Evolutionary conservation across 2,888 invertebrate genomes (phyloP).

Genomic region (Aproaerema taeniolella): DNA sequence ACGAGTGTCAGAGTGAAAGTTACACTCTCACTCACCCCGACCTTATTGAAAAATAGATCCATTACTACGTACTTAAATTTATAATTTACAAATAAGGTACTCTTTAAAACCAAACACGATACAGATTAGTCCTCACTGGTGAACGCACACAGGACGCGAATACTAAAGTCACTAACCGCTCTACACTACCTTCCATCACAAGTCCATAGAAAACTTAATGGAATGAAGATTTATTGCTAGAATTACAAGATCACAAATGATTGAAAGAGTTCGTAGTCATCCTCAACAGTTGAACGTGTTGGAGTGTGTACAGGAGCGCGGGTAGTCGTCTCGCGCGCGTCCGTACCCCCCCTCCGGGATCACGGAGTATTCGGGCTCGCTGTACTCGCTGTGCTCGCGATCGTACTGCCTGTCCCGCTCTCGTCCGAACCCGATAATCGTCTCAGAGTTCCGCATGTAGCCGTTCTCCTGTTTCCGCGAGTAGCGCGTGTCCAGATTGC

Average conservation of each 20-base stretch:
- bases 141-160: slow-evolving; percentile 47
- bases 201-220: slow-evolving; percentile 66
- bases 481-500: slow-evolving; percentile 69
- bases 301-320: slow-evolving; percentile 64
- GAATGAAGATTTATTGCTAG: slow-evolving; percentile 78
- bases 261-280: slow-evolving; percentile 41
- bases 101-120: slow-evolving; percentile 66
- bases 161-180: slow-evolving; percentile 66
- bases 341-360: slow-evolving; percentile 62
- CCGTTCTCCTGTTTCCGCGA: slow-evolving; percentile 73
- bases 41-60: slow-evolving; percentile 72
- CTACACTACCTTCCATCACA: slow-evolving; percentile 67
- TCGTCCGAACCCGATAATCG: slow-evolving; percentile 60
- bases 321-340: slow-evolving; percentile 48
- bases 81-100: slow-evolving; percentile 75
- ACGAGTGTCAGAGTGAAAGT: slow-evolving; percentile 60
- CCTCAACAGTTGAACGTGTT: slow-evolving; percentile 76
- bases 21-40: slow-evolving; percentile 59
- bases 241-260: slow-evolving; percentile 75
- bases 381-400: slow-evolving; percentile 55
- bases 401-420: slow-evolving; percentile 34
- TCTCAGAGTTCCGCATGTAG: slow-evolving; percentile 66
- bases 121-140: slow-evolving; percentile 58
- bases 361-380: slow-evolving; percentile 72
- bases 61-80: slow-evolving; percentile 73